A percentile compares a stretch with the other conserved stretches of the same genome.
Conservation (phyloP, 2,888 invertebrate genomes). For the Spialia ferax region DNA sequence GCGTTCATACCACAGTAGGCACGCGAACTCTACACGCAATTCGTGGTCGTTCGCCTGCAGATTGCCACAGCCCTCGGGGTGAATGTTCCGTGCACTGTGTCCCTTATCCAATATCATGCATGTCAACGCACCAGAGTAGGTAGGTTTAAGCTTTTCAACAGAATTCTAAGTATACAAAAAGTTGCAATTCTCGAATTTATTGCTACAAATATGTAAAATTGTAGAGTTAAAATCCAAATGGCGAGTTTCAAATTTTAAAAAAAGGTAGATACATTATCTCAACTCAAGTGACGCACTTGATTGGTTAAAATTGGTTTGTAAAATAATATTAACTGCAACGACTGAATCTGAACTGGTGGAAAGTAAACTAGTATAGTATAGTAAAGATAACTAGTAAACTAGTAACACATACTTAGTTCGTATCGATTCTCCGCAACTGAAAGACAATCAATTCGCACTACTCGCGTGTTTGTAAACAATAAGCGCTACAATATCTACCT, state of each 20-base stretch:
- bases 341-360: no score
- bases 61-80: slow-evolving; percentile 15
- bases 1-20: neutral
- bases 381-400: no score
- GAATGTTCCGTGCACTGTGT: slow-evolving; percentile 25
- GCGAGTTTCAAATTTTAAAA: no score
- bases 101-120: neutral
- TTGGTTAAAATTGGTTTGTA: no score
- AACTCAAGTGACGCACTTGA: no score
- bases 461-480: neutral
- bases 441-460: neutral
- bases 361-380: no score
- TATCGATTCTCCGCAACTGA: neutral
- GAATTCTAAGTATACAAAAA: neutral
- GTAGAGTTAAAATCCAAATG: neutral
- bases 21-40: slow-evolving; percentile 15
- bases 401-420: slow-evolving; percentile 2
- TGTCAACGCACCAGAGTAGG: slow-evolving; percentile 12
- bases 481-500: neutral
- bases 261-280: no score
- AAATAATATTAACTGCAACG: no score
- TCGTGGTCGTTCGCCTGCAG: slow-evolving; percentile 11
- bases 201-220: neutral
- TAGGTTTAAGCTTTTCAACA: neutral
- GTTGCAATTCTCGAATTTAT: neutral